phyloP scores from a whole-genome alignment of 2,888 invertebrate genomes.

The Lasioglossum morio region DNA sequence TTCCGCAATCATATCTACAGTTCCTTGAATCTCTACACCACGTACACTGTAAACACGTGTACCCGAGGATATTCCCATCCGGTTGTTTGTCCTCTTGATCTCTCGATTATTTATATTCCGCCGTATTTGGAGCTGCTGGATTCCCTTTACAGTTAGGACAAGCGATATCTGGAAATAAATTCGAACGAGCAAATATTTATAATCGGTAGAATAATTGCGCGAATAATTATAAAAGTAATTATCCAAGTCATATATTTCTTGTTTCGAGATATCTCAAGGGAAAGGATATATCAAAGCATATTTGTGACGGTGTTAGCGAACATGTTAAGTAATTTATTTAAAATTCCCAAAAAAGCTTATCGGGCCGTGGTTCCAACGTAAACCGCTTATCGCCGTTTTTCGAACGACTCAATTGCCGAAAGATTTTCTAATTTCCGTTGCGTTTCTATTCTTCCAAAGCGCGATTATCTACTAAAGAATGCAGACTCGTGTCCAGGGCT shows the following conservation, averaged over 20 bases:
- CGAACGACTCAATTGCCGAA: too few species aligned
- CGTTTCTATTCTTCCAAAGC: slow-evolving; percentile 43
- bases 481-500: slow-evolving; percentile 11
- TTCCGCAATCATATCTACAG: neutral
- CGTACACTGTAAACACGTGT: neutral
- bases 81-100: neutral
- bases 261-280: too few species aligned
- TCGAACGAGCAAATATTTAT: neutral
- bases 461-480: slow-evolving; percentile 56
- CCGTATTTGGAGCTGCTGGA: neutral
- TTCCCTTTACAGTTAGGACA: neutral
- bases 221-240: neutral
- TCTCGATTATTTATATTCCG: neutral
- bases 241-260: too few species aligned
- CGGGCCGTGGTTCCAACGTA: too few species aligned
- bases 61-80: neutral
- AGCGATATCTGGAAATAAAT: too few species aligned
- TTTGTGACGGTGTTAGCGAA: too few species aligned
- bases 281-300: too few species aligned
- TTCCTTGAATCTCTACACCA: neutral
- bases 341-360: too few species aligned
- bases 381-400: too few species aligned
- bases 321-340: too few species aligned
- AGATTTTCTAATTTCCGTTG: neutral
- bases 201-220: neutral